A percentile compares a stretch with the other conserved stretches of the same genome.
These are phyloP conservation scores for Hemaris fuciformis DNA, from an alignment of 2,888 invertebrate genomes.

Conservation along the genomic window DNA sequence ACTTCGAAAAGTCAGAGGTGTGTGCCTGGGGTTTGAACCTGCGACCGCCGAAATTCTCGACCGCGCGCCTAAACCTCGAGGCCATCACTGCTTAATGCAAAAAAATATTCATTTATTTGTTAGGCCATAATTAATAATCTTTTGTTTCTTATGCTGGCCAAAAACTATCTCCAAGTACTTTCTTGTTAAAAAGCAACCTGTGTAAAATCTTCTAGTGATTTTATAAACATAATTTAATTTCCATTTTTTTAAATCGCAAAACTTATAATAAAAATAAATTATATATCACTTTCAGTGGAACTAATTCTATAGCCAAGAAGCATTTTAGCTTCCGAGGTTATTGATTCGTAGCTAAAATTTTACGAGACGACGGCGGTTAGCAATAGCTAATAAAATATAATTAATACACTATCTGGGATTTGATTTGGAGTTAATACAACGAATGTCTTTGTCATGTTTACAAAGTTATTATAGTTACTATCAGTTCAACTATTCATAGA, in stretches of 20 bases:
- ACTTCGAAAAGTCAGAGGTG: too few relatives aligned
- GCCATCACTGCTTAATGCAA: too few relatives aligned
- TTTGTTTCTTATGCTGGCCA: too few relatives aligned
- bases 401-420: background rate
- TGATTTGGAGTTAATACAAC: background rate
- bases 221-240: too few relatives aligned
- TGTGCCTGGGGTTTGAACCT: too few relatives aligned
- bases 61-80: too few relatives aligned
- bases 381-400: constrained; percentile 2
- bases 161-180: too few relatives aligned
- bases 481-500: background rate
- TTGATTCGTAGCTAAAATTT: background rate
- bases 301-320: background rate
- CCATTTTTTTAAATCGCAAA: background rate
- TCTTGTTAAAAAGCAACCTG: too few relatives aligned
- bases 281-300: background rate
- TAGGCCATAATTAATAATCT: too few relatives aligned
- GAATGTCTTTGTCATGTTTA: background rate
- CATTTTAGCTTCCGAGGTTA: background rate
- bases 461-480: background rate
- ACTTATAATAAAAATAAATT: background rate
- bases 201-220: too few relatives aligned
- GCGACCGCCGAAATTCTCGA: too few relatives aligned
- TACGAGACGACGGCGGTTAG: background rate
- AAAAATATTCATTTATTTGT: too few relatives aligned